A percentile compares a stretch with the other conserved stretches of the same genome.
phyloP scores from a whole-genome alignment of 2,888 invertebrate species.

The Hydraecia micacea region DNA sequence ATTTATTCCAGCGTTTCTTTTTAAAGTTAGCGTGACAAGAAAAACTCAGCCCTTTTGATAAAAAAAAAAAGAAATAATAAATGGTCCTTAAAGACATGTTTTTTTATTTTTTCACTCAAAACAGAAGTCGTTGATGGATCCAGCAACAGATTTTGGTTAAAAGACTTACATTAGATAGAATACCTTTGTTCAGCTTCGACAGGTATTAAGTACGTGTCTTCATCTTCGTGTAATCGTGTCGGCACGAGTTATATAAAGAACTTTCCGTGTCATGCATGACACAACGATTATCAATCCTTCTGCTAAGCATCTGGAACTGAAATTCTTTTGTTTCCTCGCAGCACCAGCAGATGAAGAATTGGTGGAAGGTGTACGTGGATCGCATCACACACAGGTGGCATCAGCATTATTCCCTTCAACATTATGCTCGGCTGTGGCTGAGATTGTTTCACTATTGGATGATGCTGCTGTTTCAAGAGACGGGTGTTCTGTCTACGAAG shows the following conservation, averaged over 20 bases:
- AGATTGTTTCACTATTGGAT: slow-evolving; percentile 97
- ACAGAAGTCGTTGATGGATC: not conserved
- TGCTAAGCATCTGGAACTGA: not conserved
- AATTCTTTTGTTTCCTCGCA: slow-evolving; percentile 48
- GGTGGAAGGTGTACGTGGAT: slow-evolving; percentile 93
- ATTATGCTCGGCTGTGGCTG: slow-evolving; percentile 98
- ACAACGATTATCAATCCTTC: not conserved
- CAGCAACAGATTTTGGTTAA: not conserved
- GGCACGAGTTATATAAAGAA: not conserved
- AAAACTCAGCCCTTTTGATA: not conserved
- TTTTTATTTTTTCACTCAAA: not conserved
- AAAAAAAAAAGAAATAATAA: not conserved
- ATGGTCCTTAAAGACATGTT: not conserved
- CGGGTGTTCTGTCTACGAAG: slow-evolving; percentile 98
- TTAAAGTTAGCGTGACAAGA: not conserved
- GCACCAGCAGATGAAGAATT: slow-evolving; percentile 91
- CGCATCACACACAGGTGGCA: slow-evolving; percentile 97
- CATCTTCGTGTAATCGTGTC: not conserved
- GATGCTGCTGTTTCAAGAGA: slow-evolving; percentile 98
- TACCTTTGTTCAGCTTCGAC: not conserved
- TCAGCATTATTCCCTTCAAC: slow-evolving; percentile 99
- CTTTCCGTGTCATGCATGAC: not conserved
- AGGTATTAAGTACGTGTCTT: not conserved
- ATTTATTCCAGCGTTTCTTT: not conserved
- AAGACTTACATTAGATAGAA: not conserved